Evolutionary conservation across 2,888 invertebrate genomes (phyloP).

Genomic region (Meteorus colon): DNA sequence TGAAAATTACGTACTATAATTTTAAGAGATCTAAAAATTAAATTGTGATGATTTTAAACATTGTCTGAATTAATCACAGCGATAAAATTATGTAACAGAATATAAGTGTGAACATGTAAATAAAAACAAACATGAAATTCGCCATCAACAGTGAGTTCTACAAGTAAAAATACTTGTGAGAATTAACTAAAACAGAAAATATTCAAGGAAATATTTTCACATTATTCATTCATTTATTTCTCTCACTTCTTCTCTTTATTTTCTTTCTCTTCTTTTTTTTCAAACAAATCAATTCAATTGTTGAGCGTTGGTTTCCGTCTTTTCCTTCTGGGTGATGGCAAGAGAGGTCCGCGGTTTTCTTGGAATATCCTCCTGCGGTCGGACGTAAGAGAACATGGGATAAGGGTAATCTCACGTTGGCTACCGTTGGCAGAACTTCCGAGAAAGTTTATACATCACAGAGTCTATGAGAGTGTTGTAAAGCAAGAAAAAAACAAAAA

Average conservation of each 20-base stretch:
- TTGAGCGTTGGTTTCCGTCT: slow-evolving; percentile 3
- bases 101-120: no score
- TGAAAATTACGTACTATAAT: no score
- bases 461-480: neutral
- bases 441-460: neutral
- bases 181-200: no score
- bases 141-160: no score
- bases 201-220: no score
- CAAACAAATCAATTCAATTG: slow-evolving; percentile 1
- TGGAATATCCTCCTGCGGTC: slow-evolving; percentile 58
- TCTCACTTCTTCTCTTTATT: neutral
- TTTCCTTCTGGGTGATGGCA: neutral
- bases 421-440: neutral
- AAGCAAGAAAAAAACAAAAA: no score
- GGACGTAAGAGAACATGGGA: slow-evolving; percentile 22
- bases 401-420: slow-evolving; percentile 33
- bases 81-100: no score
- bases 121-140: no score
- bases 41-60: no score
- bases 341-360: slow-evolving; percentile 52
- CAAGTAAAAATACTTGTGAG: no score
- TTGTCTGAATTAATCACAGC: no score
- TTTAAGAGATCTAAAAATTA: no score
- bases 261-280: neutral
- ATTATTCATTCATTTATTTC: neutral